Percentiles rank a stretch among this genome's conserved stretches.
Evolutionary conservation across 2,888 invertebrate genomes (phyloP).

Genomic region (Pseudolycoriella hygida): DNA sequence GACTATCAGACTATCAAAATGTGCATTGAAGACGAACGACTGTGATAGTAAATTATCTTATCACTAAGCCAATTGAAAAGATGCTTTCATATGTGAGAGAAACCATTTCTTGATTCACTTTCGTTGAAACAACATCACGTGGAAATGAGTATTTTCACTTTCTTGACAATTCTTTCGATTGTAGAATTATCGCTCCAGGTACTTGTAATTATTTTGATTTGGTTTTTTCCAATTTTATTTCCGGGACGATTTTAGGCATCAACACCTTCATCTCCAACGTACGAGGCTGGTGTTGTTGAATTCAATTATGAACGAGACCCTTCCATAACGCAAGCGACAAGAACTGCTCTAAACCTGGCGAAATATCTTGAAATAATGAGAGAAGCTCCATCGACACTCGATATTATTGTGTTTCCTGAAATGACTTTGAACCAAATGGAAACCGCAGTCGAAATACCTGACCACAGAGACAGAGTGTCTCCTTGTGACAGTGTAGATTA

Average conservation of each 20-base stretch:
- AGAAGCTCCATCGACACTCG: slow-evolving; percentile 25
- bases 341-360: slow-evolving; percentile 16
- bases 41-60: too few relatives aligned
- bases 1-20: too few relatives aligned
- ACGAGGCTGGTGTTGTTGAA: slow-evolving; percentile 46
- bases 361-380: slow-evolving; percentile 18
- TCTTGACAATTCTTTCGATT: too few relatives aligned
- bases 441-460: slow-evolving; percentile 21
- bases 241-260: slow-evolving; percentile 29
- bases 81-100: too few relatives aligned
- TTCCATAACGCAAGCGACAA: slow-evolving; percentile 16
- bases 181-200: too few relatives aligned
- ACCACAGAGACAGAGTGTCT: slow-evolving; percentile 16
- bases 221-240: too few relatives aligned
- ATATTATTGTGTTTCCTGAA: slow-evolving; percentile 69
- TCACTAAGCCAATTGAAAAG: too few relatives aligned
- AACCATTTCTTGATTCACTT: too few relatives aligned
- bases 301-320: slow-evolving; percentile 28
- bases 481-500: slow-evolving; percentile 16
- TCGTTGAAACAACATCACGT: too few relatives aligned
- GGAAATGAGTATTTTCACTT: too few relatives aligned
- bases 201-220: too few relatives aligned
- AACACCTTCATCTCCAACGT: slow-evolving; percentile 29
- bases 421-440: slow-evolving; percentile 27
- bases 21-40: too few relatives aligned